phyloP scores from a whole-genome alignment of 2,113 vertebrate genomes.

The Phodopus roborovskii region DNA sequence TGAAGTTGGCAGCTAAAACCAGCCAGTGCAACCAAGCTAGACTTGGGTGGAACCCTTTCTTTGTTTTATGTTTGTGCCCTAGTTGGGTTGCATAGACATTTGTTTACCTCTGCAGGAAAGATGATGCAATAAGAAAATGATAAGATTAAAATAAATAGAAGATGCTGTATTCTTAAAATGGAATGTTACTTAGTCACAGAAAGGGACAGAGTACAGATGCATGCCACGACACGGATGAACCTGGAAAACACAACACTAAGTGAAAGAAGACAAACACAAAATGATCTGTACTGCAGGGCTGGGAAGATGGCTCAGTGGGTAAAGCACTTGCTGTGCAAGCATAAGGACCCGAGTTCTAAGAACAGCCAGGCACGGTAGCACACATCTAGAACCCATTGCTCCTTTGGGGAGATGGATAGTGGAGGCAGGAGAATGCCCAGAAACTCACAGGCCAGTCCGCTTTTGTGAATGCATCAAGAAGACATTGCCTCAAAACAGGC shows the following conservation, averaged over 20 bases:
- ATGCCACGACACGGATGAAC: not conserved
- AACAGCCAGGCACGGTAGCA: not conserved
- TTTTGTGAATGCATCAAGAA: not conserved
- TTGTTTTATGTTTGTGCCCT: not conserved
- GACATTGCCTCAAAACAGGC: not conserved
- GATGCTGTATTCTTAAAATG: not conserved
- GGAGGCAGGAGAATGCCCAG: no score
- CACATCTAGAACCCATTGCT: not conserved
- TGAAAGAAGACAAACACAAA: constrained; percentile 10
- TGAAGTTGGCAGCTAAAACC: not conserved
- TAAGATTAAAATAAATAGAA: not conserved
- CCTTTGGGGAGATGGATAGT: not conserved
- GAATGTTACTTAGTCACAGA: not conserved
- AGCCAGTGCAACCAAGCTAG: not conserved
- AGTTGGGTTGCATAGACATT: not conserved
- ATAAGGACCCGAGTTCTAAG: not conserved
- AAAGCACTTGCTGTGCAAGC: not conserved
- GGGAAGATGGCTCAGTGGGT: not conserved
- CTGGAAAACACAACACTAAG: not conserved
- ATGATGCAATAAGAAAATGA: not conserved
- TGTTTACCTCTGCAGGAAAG: not conserved
- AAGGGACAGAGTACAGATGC: not conserved
- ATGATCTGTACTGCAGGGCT: not conserved
- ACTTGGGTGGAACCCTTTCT: not conserved
- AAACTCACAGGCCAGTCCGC: not conserved